Base-by-base conservation (phyloP, 2,888 invertebrate genomes). In the Acronicta alni region DNA sequence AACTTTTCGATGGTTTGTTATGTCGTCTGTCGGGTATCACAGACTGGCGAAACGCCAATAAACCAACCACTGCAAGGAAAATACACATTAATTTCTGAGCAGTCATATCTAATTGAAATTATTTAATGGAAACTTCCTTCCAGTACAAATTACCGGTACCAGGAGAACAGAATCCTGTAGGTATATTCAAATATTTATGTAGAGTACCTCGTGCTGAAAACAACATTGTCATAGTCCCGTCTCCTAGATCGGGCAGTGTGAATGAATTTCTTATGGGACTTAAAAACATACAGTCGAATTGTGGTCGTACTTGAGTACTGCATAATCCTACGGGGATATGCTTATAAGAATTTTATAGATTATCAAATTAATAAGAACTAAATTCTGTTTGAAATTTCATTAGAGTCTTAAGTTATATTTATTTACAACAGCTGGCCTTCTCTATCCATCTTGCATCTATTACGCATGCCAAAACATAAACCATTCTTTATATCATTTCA, bases 401-500 rank as follows among this genome's bases (percentile, higher is more conserved):
- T 48, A 45, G 14, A 42, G 41, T 52, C 48, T 43, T 12, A 16
- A 43, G 42, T 20, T 43, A 16, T 37, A 23, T 43, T 52, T 23
- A 43, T 20, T 16, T 8, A 2, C 15, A 43, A 20, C 52, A 52
- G 37, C 35, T 43, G 43, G 14, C 15, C 2, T 18, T 7, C n/a
- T 30, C 30, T n/a, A 60, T 59, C 41, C 16, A 48, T 64, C 49
- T 30, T 41, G 16, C 45, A 15, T 20, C 14, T 26, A 49, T 58
- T 23, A 53, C 46, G 47, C 4, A 46, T 14, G 44, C 23, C 64
- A 52, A 52, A 57, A 20, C 66, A 56, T 52, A 60, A 66, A 66
- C 60, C 73, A 67, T 26, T 47, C 61, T 53, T 72, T 15, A 32
- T 17, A 41, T 17, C 16, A 72, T 72, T 67, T 57, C 46, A 62